A percentile compares a stretch with the other conserved stretches of the same genome.
phyloP scores from a whole-genome alignment of 2,797 vertebrate genomes.

The Antennarius maculatus region DNA sequence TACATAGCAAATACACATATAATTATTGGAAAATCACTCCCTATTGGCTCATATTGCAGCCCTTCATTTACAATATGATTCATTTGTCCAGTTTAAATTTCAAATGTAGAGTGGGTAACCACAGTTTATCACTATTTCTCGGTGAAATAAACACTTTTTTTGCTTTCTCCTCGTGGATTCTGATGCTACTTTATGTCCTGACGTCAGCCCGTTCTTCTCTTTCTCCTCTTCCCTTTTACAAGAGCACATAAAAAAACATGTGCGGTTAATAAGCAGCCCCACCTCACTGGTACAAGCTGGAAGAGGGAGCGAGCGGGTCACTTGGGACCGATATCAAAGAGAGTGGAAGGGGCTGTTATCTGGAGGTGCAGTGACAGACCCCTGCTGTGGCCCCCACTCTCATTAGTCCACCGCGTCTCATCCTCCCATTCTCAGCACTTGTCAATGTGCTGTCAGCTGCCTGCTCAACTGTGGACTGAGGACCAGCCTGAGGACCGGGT shows the following conservation, averaged over 20 bases:
- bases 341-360: conserved; percentile 45
- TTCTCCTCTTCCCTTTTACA: conserved; percentile 11
- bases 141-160: too few relatives aligned
- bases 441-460: conserved; percentile 66
- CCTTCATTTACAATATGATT: too few relatives aligned
- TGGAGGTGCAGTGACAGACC: conserved; percentile 64
- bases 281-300: conserved; percentile 33
- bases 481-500: conserved; percentile 46
- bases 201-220: background rate
- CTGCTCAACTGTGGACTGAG: conserved; percentile 60
- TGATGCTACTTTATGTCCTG: too few relatives aligned
- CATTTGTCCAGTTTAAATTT: too few relatives aligned
- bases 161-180: too few relatives aligned
- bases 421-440: conserved; percentile 51
- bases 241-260: conserved; percentile 1
- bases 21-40: too few relatives aligned
- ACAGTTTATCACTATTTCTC: too few relatives aligned
- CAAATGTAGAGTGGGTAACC: too few relatives aligned
- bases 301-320: conserved; percentile 45
- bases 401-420: conserved; percentile 52
- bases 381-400: conserved; percentile 57
- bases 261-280: conserved; percentile 32
- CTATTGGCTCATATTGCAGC: too few relatives aligned
- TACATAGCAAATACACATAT: too few relatives aligned
- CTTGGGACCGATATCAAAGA: conserved; percentile 63